Evolutionary conservation across 2,888 invertebrate species (phyloP).

Genomic region (Agrochola litura): DNA sequence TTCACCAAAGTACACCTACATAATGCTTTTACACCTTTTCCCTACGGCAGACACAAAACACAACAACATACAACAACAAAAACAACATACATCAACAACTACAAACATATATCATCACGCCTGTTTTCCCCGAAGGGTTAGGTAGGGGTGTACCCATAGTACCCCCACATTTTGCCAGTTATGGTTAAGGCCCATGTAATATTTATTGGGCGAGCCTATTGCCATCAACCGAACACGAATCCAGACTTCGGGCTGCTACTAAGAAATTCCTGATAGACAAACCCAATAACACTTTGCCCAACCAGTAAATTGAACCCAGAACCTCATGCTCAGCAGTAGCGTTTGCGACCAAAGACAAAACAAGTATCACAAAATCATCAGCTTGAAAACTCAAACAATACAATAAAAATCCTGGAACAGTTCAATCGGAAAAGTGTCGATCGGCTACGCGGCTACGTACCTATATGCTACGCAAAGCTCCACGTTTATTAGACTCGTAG

Average conservation of each 20-base stretch:
- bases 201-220: background rate
- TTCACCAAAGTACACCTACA: background rate
- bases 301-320: background rate
- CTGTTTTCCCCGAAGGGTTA: background rate
- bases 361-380: background rate
- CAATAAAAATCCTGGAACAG: conserved; percentile 2
- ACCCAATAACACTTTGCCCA: too few species aligned
- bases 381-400: conserved; percentile 3
- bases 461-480: conserved; percentile 41
- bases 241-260: too few species aligned
- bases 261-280: background rate
- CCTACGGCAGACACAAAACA: background rate
- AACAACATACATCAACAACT: too few species aligned
- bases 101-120: too few species aligned
- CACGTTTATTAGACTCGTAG: conserved; percentile 39
- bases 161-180: background rate
- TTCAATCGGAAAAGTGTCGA: conserved; percentile 31
- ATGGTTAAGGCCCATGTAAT: background rate
- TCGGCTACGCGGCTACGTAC: conserved; percentile 41
- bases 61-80: too few species aligned
- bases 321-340: background rate
- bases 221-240: background rate
- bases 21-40: background rate
- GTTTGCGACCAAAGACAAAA: background rate
- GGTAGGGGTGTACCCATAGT: background rate